Base-by-base conservation (phyloP, 1,140 invertebrate species). In the Thrips palmi region DNA sequence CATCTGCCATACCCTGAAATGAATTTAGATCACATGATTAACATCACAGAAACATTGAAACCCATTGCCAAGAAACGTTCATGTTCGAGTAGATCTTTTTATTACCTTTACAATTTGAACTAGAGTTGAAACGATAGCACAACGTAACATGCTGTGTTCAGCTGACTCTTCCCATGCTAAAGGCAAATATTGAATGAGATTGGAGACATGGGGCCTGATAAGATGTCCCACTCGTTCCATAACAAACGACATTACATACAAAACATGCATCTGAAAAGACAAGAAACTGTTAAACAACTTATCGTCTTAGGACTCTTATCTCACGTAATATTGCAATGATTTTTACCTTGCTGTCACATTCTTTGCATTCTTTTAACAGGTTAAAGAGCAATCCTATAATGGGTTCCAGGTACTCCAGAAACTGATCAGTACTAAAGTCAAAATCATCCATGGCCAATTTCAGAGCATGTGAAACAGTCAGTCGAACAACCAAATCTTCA, bases 261-360 rank as follows among this genome's bases (percentile, higher is more conserved):
- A 61, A 12, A 93, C 77, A 49, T 84, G 74, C 74, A 93, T 87
- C 73, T 80, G 48, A 40, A 62, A 64, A 42, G 29, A 40, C 47
- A 35, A 22, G 39, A 42, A 43, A 39, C 30, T 37, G 42, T 49
- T 40, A 23, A 37, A 43, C 42, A n/a, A 8, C 24, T 7, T 27
- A 27, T 27, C 24, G 24, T 7, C n/a, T 27, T n/a, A n/a, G n/a
- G 7, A 27, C 24, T 27, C 7, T 27, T 27, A 27, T 27, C 7
- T 27, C 7, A 27, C n/a, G 7, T 8, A 27, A 27, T 7, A 27
- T 8, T 27, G 24, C 7, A 34, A 14, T n/a, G n/a, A 23, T 36
- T 37, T 41, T 47, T 65, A 81, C 77, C 62, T 93, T 96, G 2
- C 83, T 89, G 58, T 94, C 88, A 64, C 83, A 91, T 60, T 93